Base-by-base conservation (phyloP, 2,888 invertebrate species). In the Trissonchulus latispiculum region DNA sequence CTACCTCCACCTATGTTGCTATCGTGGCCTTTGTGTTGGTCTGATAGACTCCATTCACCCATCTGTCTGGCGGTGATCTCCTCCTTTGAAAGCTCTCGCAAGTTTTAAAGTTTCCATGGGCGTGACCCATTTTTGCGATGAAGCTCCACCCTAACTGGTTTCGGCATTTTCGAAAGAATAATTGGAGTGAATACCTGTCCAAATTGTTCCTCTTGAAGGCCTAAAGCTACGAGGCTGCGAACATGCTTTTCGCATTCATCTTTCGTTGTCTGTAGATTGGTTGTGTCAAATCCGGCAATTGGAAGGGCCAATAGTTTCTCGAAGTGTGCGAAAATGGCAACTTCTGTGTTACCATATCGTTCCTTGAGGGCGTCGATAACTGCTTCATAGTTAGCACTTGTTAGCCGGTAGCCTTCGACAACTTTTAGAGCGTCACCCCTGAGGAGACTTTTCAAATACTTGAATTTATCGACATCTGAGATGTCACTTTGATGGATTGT, bases 331-430 rank as follows among this genome's bases (percentile, higher is more conserved):
- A n/a, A 59, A n/a, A n/a, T n/a, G n/a, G n/a, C n/a, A n/a, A n/a
- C n/a, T n/a, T n/a, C n/a, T n/a, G n/a, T n/a, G n/a, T n/a, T 59
- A 23, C 18, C 59, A n/a, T 59, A 59, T n/a, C 59, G 59, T 59
- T 59, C 59, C n/a, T 59, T 59, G 18, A 59, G n/a, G 18, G 59
- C 59, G 59, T 59, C 59, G 59, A 59, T n/a, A 59, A 59, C 59
- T 59, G 59, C n/a, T 18, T 59, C 59, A 59, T 59, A 59, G 59
- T 59, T 59, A n/a, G 59, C 59, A n/a, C 59, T 59, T 59, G n/a
- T n/a, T 18, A 59, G 59, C 18, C 59, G 59, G 59, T 23, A 59
- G n/a, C 59, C 59, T 18, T 59, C n/a, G 18, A 59, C 59, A 23
- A 59, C 18, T 23, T 59, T 59, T 59, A 18, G 18, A 59, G 59